A percentile compares a stretch with the other conserved stretches of the same genome.
phyloP scores from a whole-genome alignment of 2,888 invertebrate genomes.

The Aphodius granarius region DNA sequence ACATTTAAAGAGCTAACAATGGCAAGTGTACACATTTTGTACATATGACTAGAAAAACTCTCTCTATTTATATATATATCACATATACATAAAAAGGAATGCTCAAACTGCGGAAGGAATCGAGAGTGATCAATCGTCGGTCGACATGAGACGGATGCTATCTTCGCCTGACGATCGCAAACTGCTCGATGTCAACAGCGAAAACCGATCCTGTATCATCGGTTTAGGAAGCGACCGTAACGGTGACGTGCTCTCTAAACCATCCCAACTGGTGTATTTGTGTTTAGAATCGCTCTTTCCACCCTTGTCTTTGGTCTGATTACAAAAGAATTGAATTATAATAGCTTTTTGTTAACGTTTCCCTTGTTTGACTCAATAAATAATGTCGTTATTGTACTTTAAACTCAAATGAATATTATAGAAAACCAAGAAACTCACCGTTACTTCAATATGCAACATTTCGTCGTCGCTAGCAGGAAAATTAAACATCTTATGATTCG shows the following conservation, averaged over 20 bases:
- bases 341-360: not conserved
- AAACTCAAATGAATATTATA: no score
- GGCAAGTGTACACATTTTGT: conserved; percentile 38
- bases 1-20: conserved; percentile 51
- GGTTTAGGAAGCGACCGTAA: conserved; percentile 43
- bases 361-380: no score
- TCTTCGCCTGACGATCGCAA: conserved; percentile 60
- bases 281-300: conserved; percentile 44
- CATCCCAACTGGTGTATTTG: conserved; percentile 49
- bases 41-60: conserved; percentile 18
- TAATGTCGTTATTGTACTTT: no score
- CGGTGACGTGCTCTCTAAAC: conserved; percentile 44
- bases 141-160: conserved; percentile 58
- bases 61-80: not conserved
- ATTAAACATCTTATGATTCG: conserved; percentile 59
- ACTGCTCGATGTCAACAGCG: conserved; percentile 57
- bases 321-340: conserved; percentile 9
- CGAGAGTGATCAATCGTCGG: conserved; percentile 43
- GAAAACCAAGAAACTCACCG: conserved; percentile 38
- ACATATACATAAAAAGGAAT: conserved; percentile 21
- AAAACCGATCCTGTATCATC: conserved; percentile 54
- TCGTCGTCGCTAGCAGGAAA: conserved; percentile 57
- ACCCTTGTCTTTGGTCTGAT: conserved; percentile 40
- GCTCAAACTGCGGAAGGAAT: conserved; percentile 9
- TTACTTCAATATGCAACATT: conserved; percentile 51